Base-by-base conservation (phyloP, 1,140 invertebrate species). In the Pachyrhynchus sulphureomaculatus region DNA sequence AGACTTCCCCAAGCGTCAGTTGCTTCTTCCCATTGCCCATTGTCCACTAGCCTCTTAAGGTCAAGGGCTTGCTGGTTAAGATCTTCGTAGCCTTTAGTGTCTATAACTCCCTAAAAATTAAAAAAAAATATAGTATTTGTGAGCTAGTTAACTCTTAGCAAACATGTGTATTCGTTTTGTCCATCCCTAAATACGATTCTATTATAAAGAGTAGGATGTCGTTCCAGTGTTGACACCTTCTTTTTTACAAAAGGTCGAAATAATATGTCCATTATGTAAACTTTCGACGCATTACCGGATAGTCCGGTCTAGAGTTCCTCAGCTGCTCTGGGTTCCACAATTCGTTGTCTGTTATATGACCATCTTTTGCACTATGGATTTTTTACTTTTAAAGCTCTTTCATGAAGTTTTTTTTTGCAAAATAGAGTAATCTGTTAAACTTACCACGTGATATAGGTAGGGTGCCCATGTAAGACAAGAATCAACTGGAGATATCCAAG, bases 401-500 rank as follows among this genome's bases (percentile, higher is more conserved):
- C n/a, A n/a, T n/a, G n/a, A n/a, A n/a, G n/a, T n/a, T n/a, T n/a
- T n/a, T n/a, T n/a, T n/a, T n/a, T n/a, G n/a, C n/a, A n/a, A n/a
- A n/a, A n/a, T n/a, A n/a, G n/a, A n/a, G n/a, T n/a, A n/a, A n/a
- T n/a, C n/a, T n/a, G n/a, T 64, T 13, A 26, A 64, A 66, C 78
- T 81, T 80, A 89, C 87, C 58, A 84, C 85, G 8, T 84, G 71
- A 9, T 88, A 83, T 13, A 94, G 77, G 74, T 81, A 90, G 0
- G 88, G 88, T 1, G 83, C 90, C 91, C 91, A 95, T 3, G 86
- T 88, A 41, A 87, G 73, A 0, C 89, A 86, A 13, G 87, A 87
- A 71, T 93, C 90, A 37, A 93, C 83, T 0, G 92, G 91, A 13
- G 87, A 89, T 47, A 93, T 91, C 91, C 91, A 95, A 0, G 90